Conservation (phyloP, 2,797 vertebrate genomes). For the Argyrosomus regius region DNA sequence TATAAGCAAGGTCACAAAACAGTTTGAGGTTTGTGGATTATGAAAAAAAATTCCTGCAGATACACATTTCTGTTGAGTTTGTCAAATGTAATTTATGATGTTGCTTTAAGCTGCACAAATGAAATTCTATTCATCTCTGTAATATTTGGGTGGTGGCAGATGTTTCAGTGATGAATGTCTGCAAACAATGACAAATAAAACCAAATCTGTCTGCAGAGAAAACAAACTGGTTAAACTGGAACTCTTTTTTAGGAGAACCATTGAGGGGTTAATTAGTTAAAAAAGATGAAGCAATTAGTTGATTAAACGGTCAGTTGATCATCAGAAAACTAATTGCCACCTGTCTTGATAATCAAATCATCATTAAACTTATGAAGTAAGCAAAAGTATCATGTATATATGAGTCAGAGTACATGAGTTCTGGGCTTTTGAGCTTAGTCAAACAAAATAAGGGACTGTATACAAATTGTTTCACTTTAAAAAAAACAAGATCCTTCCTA, state of each 20-base stretch:
- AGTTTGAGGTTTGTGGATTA: not conserved
- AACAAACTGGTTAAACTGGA: not conserved
- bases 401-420: too few relatives aligned
- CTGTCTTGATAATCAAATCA: not conserved
- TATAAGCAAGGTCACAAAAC: not conserved
- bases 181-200: not conserved
- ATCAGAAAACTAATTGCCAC: not conserved
- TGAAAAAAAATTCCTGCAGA: not conserved
- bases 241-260: not conserved
- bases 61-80: not conserved
- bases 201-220: not conserved
- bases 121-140: not conserved
- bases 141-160: not conserved
- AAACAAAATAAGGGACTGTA: not conserved
- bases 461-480: not conserved
- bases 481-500: not conserved
- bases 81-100: slow-evolving; percentile 5
- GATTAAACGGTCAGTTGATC: not conserved
- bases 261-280: not conserved
- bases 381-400: not conserved
- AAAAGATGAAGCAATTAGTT: not conserved
- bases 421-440: not conserved
- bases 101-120: not conserved
- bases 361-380: not conserved
- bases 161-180: not conserved